Conservation (phyloP, 1,140 invertebrate species). For the Macrocentrus cingulum region DNA sequence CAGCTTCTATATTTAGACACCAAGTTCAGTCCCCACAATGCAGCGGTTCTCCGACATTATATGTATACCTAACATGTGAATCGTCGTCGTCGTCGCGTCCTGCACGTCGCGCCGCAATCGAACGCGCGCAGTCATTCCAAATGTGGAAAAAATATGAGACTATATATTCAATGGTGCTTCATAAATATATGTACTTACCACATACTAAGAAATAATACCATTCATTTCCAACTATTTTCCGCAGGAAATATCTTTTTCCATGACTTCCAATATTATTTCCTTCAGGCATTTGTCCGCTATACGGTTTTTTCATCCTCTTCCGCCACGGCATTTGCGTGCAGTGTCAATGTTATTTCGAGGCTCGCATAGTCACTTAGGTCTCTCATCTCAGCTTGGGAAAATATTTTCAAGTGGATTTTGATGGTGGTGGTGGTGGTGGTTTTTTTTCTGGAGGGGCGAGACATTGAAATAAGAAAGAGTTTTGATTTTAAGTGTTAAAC, state of each 20-base stretch:
- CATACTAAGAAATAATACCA: background rate
- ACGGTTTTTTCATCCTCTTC: too few relatives aligned
- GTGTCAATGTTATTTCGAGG: too few relatives aligned
- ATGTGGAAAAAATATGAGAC: background rate
- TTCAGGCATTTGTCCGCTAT: too few relatives aligned
- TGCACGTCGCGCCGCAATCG: background rate
- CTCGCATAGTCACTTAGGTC: too few relatives aligned
- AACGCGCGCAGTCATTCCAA: background rate
- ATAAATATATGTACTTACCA: background rate
- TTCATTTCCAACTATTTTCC: background rate
- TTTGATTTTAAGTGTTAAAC: too few relatives aligned
- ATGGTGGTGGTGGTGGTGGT: too few relatives aligned
- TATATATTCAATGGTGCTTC: background rate
- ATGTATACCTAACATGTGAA: background rate
- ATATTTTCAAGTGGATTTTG: too few relatives aligned
- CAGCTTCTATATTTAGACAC: background rate
- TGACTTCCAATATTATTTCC: too few relatives aligned
- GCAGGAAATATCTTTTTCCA: background rate
- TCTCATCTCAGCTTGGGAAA: too few relatives aligned
- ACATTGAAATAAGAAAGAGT: too few relatives aligned
- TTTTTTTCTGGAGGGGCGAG: too few relatives aligned
- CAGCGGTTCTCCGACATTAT: background rate
- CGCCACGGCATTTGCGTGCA: too few relatives aligned
- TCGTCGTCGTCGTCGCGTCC: background rate
- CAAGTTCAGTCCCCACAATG: conserved; percentile 2